Conservation (phyloP, 2,888 invertebrate species). For the Myopa tessellatipennis region DNA sequence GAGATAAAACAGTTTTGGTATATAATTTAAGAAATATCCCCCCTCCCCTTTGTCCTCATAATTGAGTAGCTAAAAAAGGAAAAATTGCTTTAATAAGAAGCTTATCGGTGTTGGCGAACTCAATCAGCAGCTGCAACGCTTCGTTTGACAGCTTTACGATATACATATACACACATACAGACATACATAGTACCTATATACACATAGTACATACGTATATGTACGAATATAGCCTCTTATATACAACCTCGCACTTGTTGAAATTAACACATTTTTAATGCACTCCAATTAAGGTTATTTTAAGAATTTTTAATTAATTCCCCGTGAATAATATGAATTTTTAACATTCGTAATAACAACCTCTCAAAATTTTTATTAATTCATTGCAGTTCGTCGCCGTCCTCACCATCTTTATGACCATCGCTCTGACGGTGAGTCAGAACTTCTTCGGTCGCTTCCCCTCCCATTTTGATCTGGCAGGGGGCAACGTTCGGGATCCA, state of each 20-base stretch:
- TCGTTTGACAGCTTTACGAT: not conserved
- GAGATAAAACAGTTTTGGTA: no score
- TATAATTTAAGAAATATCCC: no score
- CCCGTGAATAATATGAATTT: no score
- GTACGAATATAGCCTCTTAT: no score
- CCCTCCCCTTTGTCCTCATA: no score
- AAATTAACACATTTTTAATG: no score
- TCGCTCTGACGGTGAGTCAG: conserved; percentile 64
- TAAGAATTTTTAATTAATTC: no score
- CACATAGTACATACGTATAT: no score
- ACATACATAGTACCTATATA: no score
- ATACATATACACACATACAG: no score
- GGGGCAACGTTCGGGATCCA: conserved; percentile 60
- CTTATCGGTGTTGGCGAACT: not conserved
- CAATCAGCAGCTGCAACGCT: not conserved
- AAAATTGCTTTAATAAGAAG: not conserved
- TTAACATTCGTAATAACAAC: conserved; percentile 9
- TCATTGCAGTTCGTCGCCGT: conserved; percentile 60
- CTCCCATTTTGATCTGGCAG: conserved; percentile 56
- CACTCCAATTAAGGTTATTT: no score
- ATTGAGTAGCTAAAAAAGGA: not conserved
- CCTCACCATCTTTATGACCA: conserved; percentile 61
- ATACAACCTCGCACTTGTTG: no score
- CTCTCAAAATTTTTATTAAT: conserved; percentile 5
- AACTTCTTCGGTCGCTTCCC: conserved; percentile 61